Evolutionary conservation across 2,797 vertebrate species (phyloP), one percentile per base, ranked within the genome.

Genomic region (Smutsia temminckii): DNA sequence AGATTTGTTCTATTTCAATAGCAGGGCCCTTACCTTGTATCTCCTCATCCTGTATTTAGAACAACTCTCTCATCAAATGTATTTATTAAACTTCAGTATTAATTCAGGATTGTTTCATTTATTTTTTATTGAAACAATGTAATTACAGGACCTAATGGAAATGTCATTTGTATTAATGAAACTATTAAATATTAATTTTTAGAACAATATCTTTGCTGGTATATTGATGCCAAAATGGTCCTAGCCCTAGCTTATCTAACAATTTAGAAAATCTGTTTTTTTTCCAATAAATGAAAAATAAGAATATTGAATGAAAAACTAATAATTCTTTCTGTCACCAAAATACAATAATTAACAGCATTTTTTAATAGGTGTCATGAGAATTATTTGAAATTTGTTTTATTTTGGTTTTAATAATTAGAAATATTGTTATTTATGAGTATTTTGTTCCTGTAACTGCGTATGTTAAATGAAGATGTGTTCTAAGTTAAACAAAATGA

Each of bases 41-140:
- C 94, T 71, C 66, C 11, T 75, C 40, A 49, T 29, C 14, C 25
- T 40, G 9, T n/a, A 46, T 29, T 69, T 95, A 37, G 20, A 89
- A 87, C 74, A 95, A 77, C 37, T 77, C 59, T 74, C 25, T 80
- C 29, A 59, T 92, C 78, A 95, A 93, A 91, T 32, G 7, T 55
- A 92, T 57, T 61, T 74, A 59, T 79, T 61, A 78, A 78, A 68
- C 42, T 89, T 89, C 49, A 59, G 34, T 91, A 55, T 84, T 66
- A 85, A 85, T 69, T 79, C 8, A 72, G 5, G 25, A 61, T 42
- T 64, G 4, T 64, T 90, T 74, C 34, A 74, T 91, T 75, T 64
- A 77, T 42, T 66, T 92, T 93, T 78, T 46, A 89, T 86, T 72
- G 64, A 95, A 97, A 84, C 20, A 75, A 89, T 68, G 23, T 84